Conservation (phyloP, 30 jellyfish, hydroid and myxozoan genomes). For the Calvadosia cruxmelitensis region DNA sequence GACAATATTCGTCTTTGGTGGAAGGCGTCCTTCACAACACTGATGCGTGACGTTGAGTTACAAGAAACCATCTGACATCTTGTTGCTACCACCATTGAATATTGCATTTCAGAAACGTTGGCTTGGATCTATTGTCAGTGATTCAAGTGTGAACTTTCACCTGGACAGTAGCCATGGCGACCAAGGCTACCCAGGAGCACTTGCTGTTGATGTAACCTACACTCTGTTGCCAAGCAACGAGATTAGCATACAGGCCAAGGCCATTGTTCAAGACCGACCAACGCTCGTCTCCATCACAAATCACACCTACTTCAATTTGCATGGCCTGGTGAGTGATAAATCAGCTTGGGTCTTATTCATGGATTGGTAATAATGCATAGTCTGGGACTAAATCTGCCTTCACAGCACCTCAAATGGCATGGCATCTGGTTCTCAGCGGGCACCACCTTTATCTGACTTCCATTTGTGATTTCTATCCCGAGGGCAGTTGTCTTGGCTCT, state of each 20-base stretch:
- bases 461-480: too few relatives aligned
- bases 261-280: constrained; percentile 38
- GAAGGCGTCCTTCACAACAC: too few relatives aligned
- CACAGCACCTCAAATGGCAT: too few relatives aligned
- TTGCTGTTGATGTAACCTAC: constrained; percentile 37
- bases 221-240: constrained; percentile 37
- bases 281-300: constrained; percentile 71
- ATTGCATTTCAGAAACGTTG: constrained; percentile 22
- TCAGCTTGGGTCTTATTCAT: not conserved
- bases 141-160: constrained; percentile 22
- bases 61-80: too few relatives aligned
- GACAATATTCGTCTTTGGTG: too few relatives aligned
- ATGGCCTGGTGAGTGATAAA: constrained; percentile 31
- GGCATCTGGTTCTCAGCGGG: too few relatives aligned
- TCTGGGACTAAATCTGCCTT: too few relatives aligned
- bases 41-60: too few relatives aligned
- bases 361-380: not conserved
- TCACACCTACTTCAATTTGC: constrained; percentile 84
- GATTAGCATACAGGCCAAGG: constrained; percentile 41
- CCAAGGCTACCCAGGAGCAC: constrained; percentile 78
- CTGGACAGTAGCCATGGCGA: constrained; percentile 66
- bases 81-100: not conserved
- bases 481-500: too few relatives aligned
- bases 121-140: constrained; percentile 21
- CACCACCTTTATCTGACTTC: too few relatives aligned